Evolutionary conservation across 2,888 invertebrate genomes (phyloP).

Genomic region (Euplexia lucipara): DNA sequence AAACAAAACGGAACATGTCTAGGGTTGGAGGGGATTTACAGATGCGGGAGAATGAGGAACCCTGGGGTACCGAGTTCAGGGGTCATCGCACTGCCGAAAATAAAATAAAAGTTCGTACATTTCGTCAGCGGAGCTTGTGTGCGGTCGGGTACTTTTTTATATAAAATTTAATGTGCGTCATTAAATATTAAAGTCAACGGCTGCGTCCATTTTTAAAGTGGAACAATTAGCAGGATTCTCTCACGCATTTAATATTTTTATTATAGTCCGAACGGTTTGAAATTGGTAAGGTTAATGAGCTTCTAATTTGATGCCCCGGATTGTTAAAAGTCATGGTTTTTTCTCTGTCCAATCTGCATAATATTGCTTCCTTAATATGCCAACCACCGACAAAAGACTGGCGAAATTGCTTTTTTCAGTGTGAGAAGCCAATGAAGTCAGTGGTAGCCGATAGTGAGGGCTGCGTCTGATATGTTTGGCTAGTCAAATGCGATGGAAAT

Average conservation of each 20-base stretch:
- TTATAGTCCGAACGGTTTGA: neutral
- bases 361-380: slow-evolving; percentile 90
- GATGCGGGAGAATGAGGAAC: slow-evolving; percentile 50
- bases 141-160: slow-evolving; percentile 38
- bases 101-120: slow-evolving; percentile 49
- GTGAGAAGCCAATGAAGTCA: slow-evolving; percentile 86
- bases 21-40: slow-evolving; percentile 64
- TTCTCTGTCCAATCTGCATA: slow-evolving; percentile 82
- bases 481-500: slow-evolving; percentile 90
- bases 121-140: slow-evolving; percentile 31
- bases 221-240: slow-evolving; percentile 26
- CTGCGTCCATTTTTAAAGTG: slow-evolving; percentile 24
- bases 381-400: slow-evolving; percentile 77
- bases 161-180: slow-evolving; percentile 38
- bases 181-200: slow-evolving; percentile 43
- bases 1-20: slow-evolving; percentile 78
- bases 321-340: slow-evolving; percentile 62
- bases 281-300: slow-evolving; percentile 31
- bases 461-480: slow-evolving; percentile 85
- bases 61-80: slow-evolving; percentile 36
- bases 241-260: slow-evolving; percentile 26
- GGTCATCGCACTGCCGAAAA: slow-evolving; percentile 52
- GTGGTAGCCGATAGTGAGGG: slow-evolving; percentile 80
- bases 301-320: slow-evolving; percentile 54
- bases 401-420: slow-evolving; percentile 87